Percentiles rank a stretch among this genome's conserved stretches.
These are phyloP conservation scores for Passer domesticus DNA, from an alignment of 2,113 vertebrate species.

Conservation along the genomic window DNA sequence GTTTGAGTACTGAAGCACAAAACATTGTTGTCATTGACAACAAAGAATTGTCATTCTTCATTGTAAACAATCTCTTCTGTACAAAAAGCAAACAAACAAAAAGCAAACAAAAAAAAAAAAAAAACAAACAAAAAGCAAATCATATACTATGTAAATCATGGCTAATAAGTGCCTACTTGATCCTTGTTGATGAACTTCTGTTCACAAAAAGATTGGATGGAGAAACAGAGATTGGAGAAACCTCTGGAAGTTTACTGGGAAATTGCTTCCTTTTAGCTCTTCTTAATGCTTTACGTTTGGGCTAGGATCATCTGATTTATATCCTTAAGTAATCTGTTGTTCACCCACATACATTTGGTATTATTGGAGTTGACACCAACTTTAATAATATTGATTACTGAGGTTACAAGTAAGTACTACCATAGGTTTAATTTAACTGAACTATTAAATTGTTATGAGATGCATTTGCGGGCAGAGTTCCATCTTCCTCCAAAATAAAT, in stretches of 20 bases:
- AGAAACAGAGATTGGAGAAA: neutral
- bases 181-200: neutral
- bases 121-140: neutral
- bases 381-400: constrained; percentile 64
- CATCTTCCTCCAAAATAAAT: constrained; percentile 55
- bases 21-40: neutral
- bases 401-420: constrained; percentile 49
- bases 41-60: constrained; percentile 5
- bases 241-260: constrained; percentile 2
- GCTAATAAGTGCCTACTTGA: constrained; percentile 20
- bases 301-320: constrained; percentile 3
- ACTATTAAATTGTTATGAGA: constrained; percentile 67
- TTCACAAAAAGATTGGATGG: neutral
- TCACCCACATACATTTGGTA: constrained; percentile 49
- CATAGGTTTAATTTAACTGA: constrained; percentile 64
- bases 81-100: neutral
- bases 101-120: neutral
- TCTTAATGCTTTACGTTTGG: neutral
- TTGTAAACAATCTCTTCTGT: constrained; percentile 1
- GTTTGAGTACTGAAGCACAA: neutral
- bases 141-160: constrained; percentile 12
- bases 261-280: neutral
- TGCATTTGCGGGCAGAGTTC: constrained; percentile 52
- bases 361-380: constrained; percentile 30
- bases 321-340: constrained; percentile 34